These are phyloP conservation scores for Kryphioiulus occultus DNA, from an alignment of 2,888 invertebrate species.

Conservation along the genomic window DNA sequence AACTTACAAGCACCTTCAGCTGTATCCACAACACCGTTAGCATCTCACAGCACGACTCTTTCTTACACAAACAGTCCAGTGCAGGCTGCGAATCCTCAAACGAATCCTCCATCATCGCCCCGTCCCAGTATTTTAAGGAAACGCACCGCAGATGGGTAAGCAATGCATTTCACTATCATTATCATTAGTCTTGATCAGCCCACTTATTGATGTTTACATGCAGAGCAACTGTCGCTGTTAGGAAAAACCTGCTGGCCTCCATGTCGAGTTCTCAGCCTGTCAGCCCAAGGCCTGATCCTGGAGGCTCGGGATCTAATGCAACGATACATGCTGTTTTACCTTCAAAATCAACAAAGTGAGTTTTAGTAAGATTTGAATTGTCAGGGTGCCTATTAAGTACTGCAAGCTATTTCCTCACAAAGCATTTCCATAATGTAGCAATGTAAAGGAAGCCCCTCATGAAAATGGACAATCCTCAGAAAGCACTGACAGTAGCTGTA, in stretches of 20 bases:
- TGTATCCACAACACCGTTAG: constrained; percentile 1
- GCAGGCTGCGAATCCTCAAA: constrained; percentile 41
- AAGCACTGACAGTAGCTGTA: constrained; percentile 41
- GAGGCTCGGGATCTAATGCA: constrained; percentile 18
- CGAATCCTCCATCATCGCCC: constrained; percentile 70
- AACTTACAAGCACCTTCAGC: neutral
- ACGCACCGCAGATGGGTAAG: constrained; percentile 80
- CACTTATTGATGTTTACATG: constrained; percentile 60
- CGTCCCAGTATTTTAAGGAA: constrained; percentile 87
- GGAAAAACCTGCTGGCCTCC: constrained; percentile 68
- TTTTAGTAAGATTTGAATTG: neutral
- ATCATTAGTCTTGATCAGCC: neutral
- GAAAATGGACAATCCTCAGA: constrained; percentile 51
- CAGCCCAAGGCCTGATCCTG: constrained; percentile 35
- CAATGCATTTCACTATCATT: constrained; percentile 50
- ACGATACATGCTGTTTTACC: neutral
- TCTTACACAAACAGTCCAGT: neutral
- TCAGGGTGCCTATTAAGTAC: too few relatives aligned
- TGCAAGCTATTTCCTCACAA: neutral
- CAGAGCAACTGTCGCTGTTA: constrained; percentile 59
- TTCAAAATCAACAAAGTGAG: constrained; percentile 32
- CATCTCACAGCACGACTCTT: constrained; percentile 12
- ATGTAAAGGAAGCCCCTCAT: constrained; percentile 43
- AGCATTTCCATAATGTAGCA: neutral
- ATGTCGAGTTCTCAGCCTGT: constrained; percentile 58